Percentiles rank a stretch among this genome's conserved stretches.
These are phyloP conservation scores for Aleiodes testaceus DNA, from an alignment of 2,888 invertebrate genomes.

Conservation along the genomic window DNA sequence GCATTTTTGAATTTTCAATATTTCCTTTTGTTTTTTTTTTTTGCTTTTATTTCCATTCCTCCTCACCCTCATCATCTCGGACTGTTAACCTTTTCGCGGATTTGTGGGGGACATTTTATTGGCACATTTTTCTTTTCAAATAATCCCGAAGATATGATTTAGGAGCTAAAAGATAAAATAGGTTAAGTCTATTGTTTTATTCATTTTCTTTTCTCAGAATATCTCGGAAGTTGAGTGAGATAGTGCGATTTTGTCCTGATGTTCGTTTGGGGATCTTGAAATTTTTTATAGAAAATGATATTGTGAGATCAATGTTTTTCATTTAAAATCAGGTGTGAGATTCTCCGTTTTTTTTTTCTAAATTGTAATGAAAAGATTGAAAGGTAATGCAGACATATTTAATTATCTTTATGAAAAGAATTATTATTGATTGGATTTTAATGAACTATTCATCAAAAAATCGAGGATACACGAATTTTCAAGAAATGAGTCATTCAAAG, in stretches of 20 bases:
- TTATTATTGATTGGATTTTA: slow-evolving; percentile 21
- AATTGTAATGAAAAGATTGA: not conserved
- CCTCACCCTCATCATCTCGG: not conserved
- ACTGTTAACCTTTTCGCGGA: not conserved
- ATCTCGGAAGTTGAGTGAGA: too few relatives aligned
- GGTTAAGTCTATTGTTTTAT: too few relatives aligned
- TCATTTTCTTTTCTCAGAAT: too few relatives aligned
- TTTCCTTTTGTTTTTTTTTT: slow-evolving; percentile 20
- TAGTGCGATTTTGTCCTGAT: too few relatives aligned
- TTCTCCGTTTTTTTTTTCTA: slow-evolving; percentile 18
- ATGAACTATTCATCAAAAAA: slow-evolving; percentile 21
- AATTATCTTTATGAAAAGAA: slow-evolving; percentile 27
- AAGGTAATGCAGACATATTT: not conserved
- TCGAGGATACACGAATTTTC: not conserved
- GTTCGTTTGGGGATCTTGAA: too few relatives aligned
- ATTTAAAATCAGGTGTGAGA: too few relatives aligned
- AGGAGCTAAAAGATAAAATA: too few relatives aligned
- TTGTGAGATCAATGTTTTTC: too few relatives aligned
- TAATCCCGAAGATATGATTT: not conserved
- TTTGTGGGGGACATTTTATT: not conserved
- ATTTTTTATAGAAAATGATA: too few relatives aligned
- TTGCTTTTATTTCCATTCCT: not conserved
- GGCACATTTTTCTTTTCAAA: too few relatives aligned
- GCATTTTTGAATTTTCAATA: slow-evolving; percentile 40
- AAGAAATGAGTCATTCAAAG: slow-evolving; percentile 2